Base-by-base conservation (phyloP, 2,113 vertebrate species). In the Oreochromis tanganicae region DNA sequence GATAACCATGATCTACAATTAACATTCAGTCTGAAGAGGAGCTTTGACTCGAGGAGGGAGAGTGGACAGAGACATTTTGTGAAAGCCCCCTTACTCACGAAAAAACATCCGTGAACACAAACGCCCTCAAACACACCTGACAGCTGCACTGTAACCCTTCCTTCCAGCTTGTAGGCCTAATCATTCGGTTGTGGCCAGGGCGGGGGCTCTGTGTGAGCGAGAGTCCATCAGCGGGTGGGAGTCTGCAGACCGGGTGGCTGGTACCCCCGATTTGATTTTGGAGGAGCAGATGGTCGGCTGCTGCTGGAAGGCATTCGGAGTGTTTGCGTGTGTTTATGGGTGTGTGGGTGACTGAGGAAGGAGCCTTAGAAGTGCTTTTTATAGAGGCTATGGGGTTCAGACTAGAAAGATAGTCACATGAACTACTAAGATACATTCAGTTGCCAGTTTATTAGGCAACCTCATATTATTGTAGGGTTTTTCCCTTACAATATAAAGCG, bases 211-310 rank as follows among this genome's bases (percentile, higher is more conserved):
- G 41, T 46, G 68, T 9, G 43, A 78, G 55, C 63, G 56, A 16
- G 81, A 41, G 48, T 21, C 43, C 7, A 7, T 81, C 19, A 34
- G 57, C 7, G 43, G 85, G 80, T 27, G 82, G 83, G 57, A 85
- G 81, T 59, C 90, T 85, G 81, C 83, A 89, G 87, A 89, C 80
- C 27, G 75, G 88, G 89, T 91, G 86, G 87, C 90, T 87, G 84
- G 89, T 90, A 84, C 89, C 88, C 93, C 66, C 91, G 87, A 93
- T 94, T 93, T 92, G 85, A 95, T 94, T 96, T 94, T 94, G 88
- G 46, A 88, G 89, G 86, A 95, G 93, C 95, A 96, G 95, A 96
- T 96, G 95, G 95, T 90, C 46, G 68, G 41, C 91, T 92, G 86
- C 91, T 93, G 91, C 93, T 94, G 82, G 86, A 89, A 93, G 91